These are phyloP conservation scores for Psettodes erumei DNA, from an alignment of 2,113 vertebrate species.

Conservation along the genomic window DNA sequence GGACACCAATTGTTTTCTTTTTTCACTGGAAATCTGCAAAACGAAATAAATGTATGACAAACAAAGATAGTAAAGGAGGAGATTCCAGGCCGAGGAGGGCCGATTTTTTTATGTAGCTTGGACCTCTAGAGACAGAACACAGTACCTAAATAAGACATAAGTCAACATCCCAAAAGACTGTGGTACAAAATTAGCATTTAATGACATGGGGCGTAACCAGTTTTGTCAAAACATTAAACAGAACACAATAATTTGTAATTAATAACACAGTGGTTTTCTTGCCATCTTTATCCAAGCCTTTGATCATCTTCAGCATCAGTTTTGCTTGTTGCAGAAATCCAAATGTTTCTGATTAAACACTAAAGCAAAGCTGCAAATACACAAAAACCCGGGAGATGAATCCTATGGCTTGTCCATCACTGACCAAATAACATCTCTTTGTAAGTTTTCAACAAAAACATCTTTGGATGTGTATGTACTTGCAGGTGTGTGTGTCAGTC, in stretches of 20 bases:
- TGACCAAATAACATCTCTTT: conserved; percentile 23
- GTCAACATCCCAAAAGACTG: neutral
- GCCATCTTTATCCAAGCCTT: neutral
- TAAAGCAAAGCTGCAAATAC: conserved; percentile 17
- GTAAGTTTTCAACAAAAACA: conserved; percentile 10
- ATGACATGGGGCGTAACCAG: neutral
- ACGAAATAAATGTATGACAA: too few species aligned
- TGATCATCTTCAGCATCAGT: neutral
- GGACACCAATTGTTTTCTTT: too few species aligned
- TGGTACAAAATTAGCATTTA: neutral
- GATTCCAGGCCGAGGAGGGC: neutral
- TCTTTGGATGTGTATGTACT: conserved; percentile 25
- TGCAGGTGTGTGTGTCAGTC: conserved; percentile 26
- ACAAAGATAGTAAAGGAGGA: conserved; percentile 9
- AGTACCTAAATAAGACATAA: neutral
- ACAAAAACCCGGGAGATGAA: conserved; percentile 12
- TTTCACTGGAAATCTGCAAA: too few species aligned
- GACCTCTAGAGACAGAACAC: neutral
- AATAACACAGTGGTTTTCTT: neutral
- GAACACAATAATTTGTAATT: neutral
- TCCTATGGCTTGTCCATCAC: conserved; percentile 7
- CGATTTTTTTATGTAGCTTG: neutral
- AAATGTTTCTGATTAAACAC: conserved; percentile 2
- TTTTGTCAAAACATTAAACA: neutral
- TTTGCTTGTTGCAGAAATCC: neutral